phyloP scores from a whole-genome alignment of 2,113 vertebrate species.

The Dendrocopos noguchii region DNA sequence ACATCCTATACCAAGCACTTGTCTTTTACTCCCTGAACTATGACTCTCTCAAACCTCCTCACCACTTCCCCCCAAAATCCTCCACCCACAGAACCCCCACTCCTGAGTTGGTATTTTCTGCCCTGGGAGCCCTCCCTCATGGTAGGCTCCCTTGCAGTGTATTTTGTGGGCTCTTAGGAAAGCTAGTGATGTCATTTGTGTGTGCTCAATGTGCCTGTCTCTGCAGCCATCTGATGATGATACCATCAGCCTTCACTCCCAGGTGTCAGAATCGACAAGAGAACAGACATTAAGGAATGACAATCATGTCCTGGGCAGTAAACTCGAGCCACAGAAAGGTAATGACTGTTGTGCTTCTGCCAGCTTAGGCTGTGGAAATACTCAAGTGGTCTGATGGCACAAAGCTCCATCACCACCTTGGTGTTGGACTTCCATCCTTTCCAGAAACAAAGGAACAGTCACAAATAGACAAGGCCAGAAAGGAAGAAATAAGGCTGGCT shows the following conservation, averaged over 20 bases:
- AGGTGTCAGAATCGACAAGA: constrained; percentile 93
- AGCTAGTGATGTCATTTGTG: not conserved
- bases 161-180: not conserved
- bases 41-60: not conserved
- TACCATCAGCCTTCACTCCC: constrained; percentile 97
- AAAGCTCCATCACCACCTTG: not conserved
- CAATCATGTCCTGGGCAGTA: constrained; percentile 83
- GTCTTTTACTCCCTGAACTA: not conserved
- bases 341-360: constrained; percentile 3
- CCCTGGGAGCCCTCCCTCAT: not conserved
- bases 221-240: constrained; percentile 96
- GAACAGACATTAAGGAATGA: constrained; percentile 83
- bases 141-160: not conserved
- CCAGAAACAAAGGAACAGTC: not conserved
- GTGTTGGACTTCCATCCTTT: not conserved
- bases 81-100: not conserved
- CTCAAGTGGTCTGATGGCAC: not conserved
- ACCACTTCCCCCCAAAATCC: accelerated
- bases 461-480: not conserved
- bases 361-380: not conserved
- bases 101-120: not conserved
- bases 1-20: too few species aligned
- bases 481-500: not conserved
- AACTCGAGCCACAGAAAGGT: constrained; percentile 94
- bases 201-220: constrained; percentile 5